A percentile compares a stretch with the other conserved stretches of the same genome.
phyloP scores from a whole-genome alignment of 30 jellyfish, hydroid and myxozoan species.

The Rhopilema esculentum region DNA sequence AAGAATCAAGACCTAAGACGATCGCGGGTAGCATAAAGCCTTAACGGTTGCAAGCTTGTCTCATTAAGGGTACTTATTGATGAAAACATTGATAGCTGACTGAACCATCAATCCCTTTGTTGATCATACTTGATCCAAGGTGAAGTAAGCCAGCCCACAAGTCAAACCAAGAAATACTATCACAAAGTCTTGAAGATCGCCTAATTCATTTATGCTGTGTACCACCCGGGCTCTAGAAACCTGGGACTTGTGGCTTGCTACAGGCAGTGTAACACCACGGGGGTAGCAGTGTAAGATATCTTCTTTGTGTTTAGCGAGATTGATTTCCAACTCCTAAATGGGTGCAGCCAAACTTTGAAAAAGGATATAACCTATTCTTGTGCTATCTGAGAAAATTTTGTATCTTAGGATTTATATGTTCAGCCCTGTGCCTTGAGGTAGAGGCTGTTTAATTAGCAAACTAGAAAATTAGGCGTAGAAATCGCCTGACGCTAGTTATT shows the following conservation, averaged over 20 bases:
- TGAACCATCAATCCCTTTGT: neutral
- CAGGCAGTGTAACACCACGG: too few relatives aligned
- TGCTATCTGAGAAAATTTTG: neutral
- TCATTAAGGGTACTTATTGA: neutral
- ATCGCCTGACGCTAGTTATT: too few relatives aligned
- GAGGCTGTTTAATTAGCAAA: too few relatives aligned
- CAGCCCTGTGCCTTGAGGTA: too few relatives aligned
- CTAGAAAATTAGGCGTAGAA: too few relatives aligned
- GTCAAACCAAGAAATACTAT: neutral
- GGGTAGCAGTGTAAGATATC: too few relatives aligned
- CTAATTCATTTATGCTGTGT: neutral
- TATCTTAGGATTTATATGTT: too few relatives aligned
- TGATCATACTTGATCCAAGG: neutral
- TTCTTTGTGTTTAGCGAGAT: too few relatives aligned
- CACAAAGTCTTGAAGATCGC: neutral
- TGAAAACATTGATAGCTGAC: neutral
- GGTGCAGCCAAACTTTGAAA: neutral
- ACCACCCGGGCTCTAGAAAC: neutral
- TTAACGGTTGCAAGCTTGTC: neutral
- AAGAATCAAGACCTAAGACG: neutral
- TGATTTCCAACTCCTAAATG: too few relatives aligned
- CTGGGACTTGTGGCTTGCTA: too few relatives aligned
- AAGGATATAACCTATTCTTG: neutral
- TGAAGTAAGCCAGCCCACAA: neutral
- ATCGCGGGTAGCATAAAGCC: neutral